Evolutionary conservation across 2,888 invertebrate genomes (phyloP).

Genomic region (Caenorhabditis sp.): DNA sequence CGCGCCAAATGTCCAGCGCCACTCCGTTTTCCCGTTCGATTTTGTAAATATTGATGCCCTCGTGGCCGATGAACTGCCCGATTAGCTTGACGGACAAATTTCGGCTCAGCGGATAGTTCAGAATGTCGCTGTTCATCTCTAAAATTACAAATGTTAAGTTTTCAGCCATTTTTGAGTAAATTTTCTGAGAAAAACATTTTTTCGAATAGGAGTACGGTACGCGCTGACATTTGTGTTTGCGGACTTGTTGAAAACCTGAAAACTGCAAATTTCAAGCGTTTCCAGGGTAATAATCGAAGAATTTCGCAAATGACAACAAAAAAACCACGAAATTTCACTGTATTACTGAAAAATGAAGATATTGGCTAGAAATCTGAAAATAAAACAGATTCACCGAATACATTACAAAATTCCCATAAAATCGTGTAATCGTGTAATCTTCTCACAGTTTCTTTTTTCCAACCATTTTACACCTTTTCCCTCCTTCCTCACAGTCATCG

Average conservation of each 20-base stretch:
- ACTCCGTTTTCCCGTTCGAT: slow-evolving; percentile 40
- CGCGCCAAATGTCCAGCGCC: slow-evolving; percentile 31
- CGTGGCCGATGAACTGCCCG: slow-evolving; percentile 44
- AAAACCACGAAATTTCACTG: no score
- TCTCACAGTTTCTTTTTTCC: not conserved
- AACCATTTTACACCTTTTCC: slow-evolving; percentile 16
- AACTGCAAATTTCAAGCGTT: no score
- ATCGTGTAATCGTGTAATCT: not conserved
- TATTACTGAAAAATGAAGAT: no score
- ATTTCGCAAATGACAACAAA: no score
- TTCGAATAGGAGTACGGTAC: no score
- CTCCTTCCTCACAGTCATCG: slow-evolving; percentile 10
- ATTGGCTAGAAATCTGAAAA: no score
- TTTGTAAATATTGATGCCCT: slow-evolving; percentile 43
- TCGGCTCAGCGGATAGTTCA: slow-evolving; percentile 34
- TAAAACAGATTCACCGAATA: no score
- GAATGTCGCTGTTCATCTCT: slow-evolving; percentile 35
- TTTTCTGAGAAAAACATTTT: no score
- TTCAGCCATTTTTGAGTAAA: no score
- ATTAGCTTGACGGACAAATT: slow-evolving; percentile 12
- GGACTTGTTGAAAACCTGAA: no score
- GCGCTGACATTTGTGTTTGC: slow-evolving; percentile 14
- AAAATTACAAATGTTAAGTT: not conserved
- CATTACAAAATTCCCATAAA: no score
- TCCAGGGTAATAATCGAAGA: no score